phyloP scores from a whole-genome alignment of 2,888 invertebrate genomes.

The Hemithea aestivaria region DNA sequence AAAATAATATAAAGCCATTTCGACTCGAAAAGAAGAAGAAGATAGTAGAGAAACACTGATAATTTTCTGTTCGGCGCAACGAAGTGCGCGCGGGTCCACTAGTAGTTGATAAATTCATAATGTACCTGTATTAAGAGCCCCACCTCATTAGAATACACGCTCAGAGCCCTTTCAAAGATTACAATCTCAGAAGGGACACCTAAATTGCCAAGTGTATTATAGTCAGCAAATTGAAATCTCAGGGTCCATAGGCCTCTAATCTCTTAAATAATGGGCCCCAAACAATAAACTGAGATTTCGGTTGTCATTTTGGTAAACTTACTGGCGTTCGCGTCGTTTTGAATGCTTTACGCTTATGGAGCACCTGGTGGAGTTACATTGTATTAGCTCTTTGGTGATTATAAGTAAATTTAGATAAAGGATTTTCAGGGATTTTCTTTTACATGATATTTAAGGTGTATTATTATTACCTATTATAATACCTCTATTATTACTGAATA shows the following conservation, averaged over 20 bases:
- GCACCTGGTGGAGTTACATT: constrained; percentile 12
- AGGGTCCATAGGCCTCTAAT: constrained; percentile 46
- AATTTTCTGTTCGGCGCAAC: no score
- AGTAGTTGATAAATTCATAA: no score
- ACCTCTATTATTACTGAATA: no score
- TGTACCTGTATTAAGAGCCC: constrained; percentile 9
- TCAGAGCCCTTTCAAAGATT: constrained; percentile 20
- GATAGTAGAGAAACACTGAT: no score
- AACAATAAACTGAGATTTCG: constrained; percentile 65
- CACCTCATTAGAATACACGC: constrained; percentile 16
- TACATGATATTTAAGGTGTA: constrained; percentile 1
- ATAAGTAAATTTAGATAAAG: constrained; percentile 10
- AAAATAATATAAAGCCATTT: no score
- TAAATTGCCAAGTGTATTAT: constrained; percentile 39
- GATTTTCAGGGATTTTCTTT: no score
- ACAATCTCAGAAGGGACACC: constrained; percentile 27
- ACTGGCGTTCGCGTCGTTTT: constrained; percentile 28
- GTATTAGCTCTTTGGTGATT: constrained; percentile 13
- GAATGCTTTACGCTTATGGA: constrained; percentile 11
- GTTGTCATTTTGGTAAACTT: constrained; percentile 53
- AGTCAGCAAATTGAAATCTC: constrained; percentile 59
- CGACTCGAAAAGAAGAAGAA: no score
- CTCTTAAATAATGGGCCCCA: constrained; percentile 59
- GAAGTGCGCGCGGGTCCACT: no score
- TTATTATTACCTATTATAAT: no score